A percentile compares a stretch with the other conserved stretches of the same genome.
Conservation (phyloP, 2,113 vertebrate genomes). For the Regulus satrapa region DNA sequence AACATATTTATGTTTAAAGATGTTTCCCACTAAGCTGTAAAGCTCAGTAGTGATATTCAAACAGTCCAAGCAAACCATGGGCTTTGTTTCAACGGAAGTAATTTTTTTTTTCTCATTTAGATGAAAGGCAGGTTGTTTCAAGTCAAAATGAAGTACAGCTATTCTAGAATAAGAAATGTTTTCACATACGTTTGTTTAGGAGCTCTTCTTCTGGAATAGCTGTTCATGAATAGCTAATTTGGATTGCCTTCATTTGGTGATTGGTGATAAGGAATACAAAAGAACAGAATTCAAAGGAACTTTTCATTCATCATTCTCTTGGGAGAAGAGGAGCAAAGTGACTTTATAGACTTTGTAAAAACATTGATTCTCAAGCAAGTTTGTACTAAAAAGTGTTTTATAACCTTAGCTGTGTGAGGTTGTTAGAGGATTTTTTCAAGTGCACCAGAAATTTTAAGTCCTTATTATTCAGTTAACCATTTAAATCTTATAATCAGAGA, state of each 20-base stretch:
- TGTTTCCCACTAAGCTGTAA: neutral
- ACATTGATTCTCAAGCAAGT: neutral
- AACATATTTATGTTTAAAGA: neutral
- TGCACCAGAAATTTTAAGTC: neutral
- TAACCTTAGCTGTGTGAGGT: neutral
- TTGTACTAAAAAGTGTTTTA: neutral
- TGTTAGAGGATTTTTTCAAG: neutral
- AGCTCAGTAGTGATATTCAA: neutral
- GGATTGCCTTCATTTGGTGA: neutral
- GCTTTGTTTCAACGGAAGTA: neutral
- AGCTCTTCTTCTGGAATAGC: neutral
- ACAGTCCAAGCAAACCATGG: neutral
- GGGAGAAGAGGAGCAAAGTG: neutral
- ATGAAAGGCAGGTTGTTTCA: neutral
- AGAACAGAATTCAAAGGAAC: conserved; percentile 11
- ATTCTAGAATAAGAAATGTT: neutral
- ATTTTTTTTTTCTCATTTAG: neutral
- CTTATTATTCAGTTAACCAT: neutral
- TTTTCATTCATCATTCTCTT: conserved; percentile 9
- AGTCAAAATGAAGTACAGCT: neutral
- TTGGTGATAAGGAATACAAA: conserved; percentile 23
- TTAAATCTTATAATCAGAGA: neutral
- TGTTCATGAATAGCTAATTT: conserved; percentile 39
- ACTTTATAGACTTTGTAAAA: neutral
- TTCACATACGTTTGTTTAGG: neutral